phyloP scores from a whole-genome alignment of 2,113 vertebrate species.

The Sander lucioperca region DNA sequence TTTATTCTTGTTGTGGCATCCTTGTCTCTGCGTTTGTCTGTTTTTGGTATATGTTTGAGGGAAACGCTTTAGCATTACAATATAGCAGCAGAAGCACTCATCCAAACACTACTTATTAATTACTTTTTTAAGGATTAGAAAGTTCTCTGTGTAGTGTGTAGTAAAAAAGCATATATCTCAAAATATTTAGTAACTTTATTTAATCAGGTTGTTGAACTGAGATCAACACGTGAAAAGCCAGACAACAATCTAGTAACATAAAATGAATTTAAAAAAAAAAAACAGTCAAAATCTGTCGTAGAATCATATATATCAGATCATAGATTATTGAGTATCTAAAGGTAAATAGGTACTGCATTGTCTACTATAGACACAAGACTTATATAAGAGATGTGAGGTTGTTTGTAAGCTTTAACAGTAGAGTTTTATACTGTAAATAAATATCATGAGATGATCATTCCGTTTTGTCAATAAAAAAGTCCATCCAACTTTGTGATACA shows the following conservation, averaged over 20 bases:
- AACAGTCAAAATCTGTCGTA: background rate
- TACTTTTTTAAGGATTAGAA: background rate
- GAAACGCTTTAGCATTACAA: background rate
- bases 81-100: background rate
- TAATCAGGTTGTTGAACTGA: background rate
- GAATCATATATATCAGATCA: background rate
- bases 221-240: background rate
- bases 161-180: background rate
- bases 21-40: background rate
- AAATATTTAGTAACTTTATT: background rate
- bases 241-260: background rate
- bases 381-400: background rate
- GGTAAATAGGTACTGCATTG: background rate
- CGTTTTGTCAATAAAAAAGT: background rate
- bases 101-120: background rate
- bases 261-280: background rate
- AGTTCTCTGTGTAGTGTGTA: background rate
- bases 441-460: background rate
- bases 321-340: background rate
- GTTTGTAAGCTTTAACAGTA: too few species aligned
- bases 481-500: background rate
- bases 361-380: background rate
- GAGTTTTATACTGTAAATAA: background rate
- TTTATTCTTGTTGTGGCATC: constrained; percentile 3
- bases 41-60: background rate